phyloP scores from a whole-genome alignment of 2,888 invertebrate species.

The Tortrix viridana region DNA sequence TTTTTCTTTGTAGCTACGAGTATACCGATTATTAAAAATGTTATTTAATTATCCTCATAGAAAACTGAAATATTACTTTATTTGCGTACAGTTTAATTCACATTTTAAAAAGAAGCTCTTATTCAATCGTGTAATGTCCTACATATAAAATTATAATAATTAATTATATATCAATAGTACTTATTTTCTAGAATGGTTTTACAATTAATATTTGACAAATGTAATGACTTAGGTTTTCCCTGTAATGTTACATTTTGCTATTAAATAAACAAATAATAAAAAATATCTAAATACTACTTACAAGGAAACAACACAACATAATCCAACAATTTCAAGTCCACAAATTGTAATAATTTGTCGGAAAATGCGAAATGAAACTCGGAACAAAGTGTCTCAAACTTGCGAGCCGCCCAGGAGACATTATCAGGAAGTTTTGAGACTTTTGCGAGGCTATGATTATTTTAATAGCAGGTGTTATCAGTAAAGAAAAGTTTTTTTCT shows the following conservation, averaged over 20 bases:
- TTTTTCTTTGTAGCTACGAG: too few species aligned
- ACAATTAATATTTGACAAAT: too few species aligned
- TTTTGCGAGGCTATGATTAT: slow-evolving; percentile 21
- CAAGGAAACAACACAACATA: background rate
- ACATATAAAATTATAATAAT: background rate
- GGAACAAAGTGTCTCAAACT: background rate
- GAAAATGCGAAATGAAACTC: background rate
- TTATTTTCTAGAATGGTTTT: too few species aligned
- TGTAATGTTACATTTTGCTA: too few species aligned
- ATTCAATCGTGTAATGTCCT: background rate
- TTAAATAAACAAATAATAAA: too few species aligned
- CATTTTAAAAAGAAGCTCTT: too few species aligned
- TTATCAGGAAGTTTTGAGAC: slow-evolving; percentile 28
- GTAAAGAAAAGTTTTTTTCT: slow-evolving; percentile 17
- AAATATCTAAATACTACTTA: background rate
- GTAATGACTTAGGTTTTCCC: too few species aligned
- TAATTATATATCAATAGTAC: background rate
- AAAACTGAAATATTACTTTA: too few species aligned
- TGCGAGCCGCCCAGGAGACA: slow-evolving; percentile 14
- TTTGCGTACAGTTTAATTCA: too few species aligned
- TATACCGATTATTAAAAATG: too few species aligned
- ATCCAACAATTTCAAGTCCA: background rate
- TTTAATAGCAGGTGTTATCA: slow-evolving; percentile 35
- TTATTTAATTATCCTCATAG: too few species aligned
- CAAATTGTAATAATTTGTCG: slow-evolving; percentile 1